Evolutionary conservation across 2,113 vertebrate genomes (phyloP).

Genomic region (Herpetotheres cachinnans): DNA sequence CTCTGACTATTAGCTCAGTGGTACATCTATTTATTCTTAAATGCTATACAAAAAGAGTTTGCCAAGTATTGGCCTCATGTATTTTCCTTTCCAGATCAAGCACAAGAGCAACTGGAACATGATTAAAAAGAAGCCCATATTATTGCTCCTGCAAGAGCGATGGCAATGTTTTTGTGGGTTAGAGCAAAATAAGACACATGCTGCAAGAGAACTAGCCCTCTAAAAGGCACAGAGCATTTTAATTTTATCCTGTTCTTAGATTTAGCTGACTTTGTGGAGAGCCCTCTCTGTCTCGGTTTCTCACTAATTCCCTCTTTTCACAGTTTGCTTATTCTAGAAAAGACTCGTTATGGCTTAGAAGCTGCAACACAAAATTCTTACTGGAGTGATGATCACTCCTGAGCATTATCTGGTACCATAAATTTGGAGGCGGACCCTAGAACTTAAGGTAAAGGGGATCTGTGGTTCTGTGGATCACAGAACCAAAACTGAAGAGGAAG

Average conservation of each 20-base stretch:
- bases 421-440: neutral
- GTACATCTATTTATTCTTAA: neutral
- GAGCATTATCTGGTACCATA: neutral
- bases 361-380: neutral
- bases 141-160: neutral
- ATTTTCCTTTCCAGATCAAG: constrained; percentile 10
- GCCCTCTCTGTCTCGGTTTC: neutral
- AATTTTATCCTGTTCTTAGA: neutral
- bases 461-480: neutral
- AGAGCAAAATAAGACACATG: neutral
- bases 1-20: neutral
- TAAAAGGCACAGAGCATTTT: neutral
- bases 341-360: accelerated
- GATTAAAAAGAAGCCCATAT: neutral
- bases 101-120: neutral
- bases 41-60: neutral
- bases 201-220: neutral
- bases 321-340: neutral
- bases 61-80: neutral
- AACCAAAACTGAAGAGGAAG: neutral
- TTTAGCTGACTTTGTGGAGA: neutral
- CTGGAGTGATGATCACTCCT: neutral
- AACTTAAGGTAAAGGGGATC: neutral
- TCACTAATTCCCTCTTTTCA: neutral
- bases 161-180: neutral